Conservation (phyloP, 92 coral and sea anemone species). For the Scolanthus callimorphus region DNA sequence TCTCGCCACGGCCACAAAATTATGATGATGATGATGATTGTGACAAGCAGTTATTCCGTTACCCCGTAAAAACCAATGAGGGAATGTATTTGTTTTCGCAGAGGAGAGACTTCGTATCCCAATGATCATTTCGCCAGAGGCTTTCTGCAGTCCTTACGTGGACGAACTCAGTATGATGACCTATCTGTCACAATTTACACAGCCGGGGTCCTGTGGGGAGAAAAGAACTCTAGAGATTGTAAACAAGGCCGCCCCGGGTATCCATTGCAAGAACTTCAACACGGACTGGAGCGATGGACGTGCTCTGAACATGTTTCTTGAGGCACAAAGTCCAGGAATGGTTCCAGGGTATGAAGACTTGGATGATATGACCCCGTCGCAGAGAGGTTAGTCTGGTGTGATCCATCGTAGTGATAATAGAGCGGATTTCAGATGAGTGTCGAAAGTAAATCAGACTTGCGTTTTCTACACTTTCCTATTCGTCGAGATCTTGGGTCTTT, state of each 20-base stretch:
- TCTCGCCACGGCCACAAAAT: no score
- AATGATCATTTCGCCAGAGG: conserved; percentile 79
- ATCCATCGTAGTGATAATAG: no score
- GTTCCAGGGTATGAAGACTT: conserved; percentile 75
- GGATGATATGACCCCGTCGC: conserved; percentile 57
- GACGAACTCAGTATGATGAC: conserved; percentile 99
- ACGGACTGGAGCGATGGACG: conserved; percentile 94
- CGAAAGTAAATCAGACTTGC: no score
- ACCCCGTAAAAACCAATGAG: no score
- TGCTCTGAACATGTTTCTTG: conserved; percentile 62
- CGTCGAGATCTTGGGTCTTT: no score
- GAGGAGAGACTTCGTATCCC: conserved; percentile 81
- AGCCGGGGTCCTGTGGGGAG: conserved; percentile 96
- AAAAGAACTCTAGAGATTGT: conserved; percentile 75
- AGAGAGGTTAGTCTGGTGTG: conserved; percentile 20
- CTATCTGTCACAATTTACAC: conserved; percentile 87
- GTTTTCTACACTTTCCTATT: no score
- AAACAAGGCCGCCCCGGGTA: conserved; percentile 75
- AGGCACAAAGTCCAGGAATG: conserved; percentile 80
- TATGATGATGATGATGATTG: no score
- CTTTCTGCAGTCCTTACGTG: conserved; percentile 80
- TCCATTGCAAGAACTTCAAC: conserved; percentile 77
- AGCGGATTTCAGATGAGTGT: no score
- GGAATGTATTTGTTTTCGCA: no score
- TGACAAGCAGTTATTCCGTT: no score